These are phyloP conservation scores for Zaprionus ornatus DNA, from an alignment of 1,140 invertebrate genomes.

Conservation along the genomic window DNA sequence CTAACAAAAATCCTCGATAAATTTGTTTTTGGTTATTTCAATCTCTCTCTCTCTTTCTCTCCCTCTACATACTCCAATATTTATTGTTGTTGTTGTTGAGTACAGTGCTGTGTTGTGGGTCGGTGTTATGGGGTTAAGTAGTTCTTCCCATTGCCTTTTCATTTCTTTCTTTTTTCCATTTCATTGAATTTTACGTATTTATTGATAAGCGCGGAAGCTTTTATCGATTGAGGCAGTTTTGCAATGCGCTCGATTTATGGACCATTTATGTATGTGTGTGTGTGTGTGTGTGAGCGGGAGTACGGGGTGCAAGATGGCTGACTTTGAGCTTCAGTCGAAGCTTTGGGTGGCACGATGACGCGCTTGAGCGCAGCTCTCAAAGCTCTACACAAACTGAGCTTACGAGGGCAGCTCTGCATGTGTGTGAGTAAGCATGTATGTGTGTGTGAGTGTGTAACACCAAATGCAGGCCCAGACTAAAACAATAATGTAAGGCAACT, in stretches of 20 bases:
- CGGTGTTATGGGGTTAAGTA: constrained; percentile 5
- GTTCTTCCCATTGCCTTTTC: background rate
- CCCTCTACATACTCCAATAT: background rate
- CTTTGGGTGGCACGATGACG: constrained; percentile 20
- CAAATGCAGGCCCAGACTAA: constrained; percentile 39
- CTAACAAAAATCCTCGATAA: constrained; percentile 37
- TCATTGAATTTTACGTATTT: background rate
- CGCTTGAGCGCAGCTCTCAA: constrained; percentile 39
- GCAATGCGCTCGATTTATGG: constrained; percentile 2
- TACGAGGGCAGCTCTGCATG: constrained; percentile 5
- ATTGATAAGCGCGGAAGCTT: constrained; percentile 42
- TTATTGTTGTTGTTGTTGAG: background rate
- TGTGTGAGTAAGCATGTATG: background rate
- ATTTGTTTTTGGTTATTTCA: background rate
- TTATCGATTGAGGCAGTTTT: constrained; percentile 41
- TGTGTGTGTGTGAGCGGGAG: background rate
- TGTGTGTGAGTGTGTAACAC: background rate
- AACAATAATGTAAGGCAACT: constrained; percentile 41
- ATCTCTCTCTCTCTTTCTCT: background rate
- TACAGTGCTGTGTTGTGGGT: background rate
- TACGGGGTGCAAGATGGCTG: constrained; percentile 5
- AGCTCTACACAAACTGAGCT: constrained; percentile 15
- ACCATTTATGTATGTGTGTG: background rate
- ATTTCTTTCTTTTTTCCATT: constrained; percentile 9
- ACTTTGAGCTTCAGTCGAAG: constrained; percentile 42